Base-by-base conservation (phyloP, 2,113 vertebrate genomes). In the Alectura lathami region DNA sequence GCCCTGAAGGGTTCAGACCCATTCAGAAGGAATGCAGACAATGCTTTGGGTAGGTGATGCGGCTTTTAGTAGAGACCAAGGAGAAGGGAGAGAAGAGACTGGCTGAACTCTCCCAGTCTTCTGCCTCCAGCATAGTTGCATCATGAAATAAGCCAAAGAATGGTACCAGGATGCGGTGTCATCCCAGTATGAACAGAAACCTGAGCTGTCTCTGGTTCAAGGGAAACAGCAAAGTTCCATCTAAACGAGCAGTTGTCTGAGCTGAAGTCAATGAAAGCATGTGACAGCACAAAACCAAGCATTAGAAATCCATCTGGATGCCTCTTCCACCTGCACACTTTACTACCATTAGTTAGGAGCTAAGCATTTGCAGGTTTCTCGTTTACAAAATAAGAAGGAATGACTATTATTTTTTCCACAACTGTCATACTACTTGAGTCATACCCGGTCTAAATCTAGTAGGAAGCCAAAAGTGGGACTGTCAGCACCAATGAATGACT, bases 391-490 rank as follows among this genome's bases (percentile, higher is more conserved):
- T 59, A 29, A 63, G 32, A 88, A 91, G 32, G 5, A 89, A 74
- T 0, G 0, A 40, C 43, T 54, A 50, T 27, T 79, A 40, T 36
- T 86, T 91, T 86, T 87, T 64, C 10, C 4, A 40, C 36, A 82
- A 48, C 30, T 83, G 8, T 50, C 34, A 67, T 56, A 8, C 68
- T 93, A 67, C 23, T 83, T 6, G 5, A 81, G 30, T 43, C 11
- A 43, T 59, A 79, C 88, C 73, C 92, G 69, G n/a, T 94, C 81
- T 88, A 92, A 88, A 83, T 81, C 75, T 91, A 81, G 47, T 59
- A 76, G 32, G 36, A 95, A 91, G 70, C 24, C 48, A 78, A 83
- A 94, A 64, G 57, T 91, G 32, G 57, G 92, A 91, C 38, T 79
- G 68, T 91, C 54, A 64, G 53, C 29, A 40, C 53, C 89, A 38